Percentiles rank a stretch among this genome's conserved stretches.
Evolutionary conservation across 2,888 invertebrate species (phyloP).

Genomic region (Yponomeuta sedellus): DNA sequence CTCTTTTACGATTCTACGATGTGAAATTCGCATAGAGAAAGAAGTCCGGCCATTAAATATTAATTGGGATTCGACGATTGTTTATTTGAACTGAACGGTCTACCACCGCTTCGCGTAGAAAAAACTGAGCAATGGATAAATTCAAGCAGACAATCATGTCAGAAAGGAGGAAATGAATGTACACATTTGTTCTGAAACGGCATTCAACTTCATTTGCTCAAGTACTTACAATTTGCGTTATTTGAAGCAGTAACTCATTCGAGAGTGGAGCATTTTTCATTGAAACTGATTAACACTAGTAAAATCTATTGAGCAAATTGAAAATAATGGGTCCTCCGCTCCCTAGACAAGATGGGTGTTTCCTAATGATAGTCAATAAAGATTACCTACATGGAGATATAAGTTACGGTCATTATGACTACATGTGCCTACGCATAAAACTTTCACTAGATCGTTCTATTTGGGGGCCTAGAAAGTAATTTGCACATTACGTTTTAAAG

Average conservation of each 20-base stretch:
- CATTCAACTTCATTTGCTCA: not conserved
- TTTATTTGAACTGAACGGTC: not conserved
- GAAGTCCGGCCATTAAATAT: slow-evolving; percentile 1
- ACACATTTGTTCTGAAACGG: not conserved
- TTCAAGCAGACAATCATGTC: not conserved
- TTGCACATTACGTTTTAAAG: slow-evolving; percentile 54
- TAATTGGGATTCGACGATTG: slow-evolving; percentile 6
- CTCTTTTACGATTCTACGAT: slow-evolving; percentile 7
- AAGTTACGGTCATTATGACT: slow-evolving; percentile 10
- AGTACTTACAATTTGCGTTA: not conserved
- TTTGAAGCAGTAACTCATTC: not conserved
- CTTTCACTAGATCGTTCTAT: slow-evolving; percentile 58
- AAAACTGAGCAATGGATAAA: not conserved
- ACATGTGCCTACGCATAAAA: slow-evolving; percentile 24
- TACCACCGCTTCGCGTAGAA: not conserved
- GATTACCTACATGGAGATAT: slow-evolving; percentile 8
- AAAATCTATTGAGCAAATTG: slow-evolving; percentile 39
- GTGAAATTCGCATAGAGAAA: slow-evolving; percentile 15
- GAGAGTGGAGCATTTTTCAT: slow-evolving; percentile 1
- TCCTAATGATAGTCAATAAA: slow-evolving; percentile 16
- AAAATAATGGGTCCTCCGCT: slow-evolving; percentile 31
- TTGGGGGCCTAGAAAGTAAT: slow-evolving; percentile 39
- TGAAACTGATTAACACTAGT: slow-evolving; percentile 27
- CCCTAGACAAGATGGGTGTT: slow-evolving; percentile 2
- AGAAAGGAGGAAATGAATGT: too few relatives aligned